Evolutionary conservation across 2,113 vertebrate genomes (phyloP).

Genomic region (Athene noctua): DNA sequence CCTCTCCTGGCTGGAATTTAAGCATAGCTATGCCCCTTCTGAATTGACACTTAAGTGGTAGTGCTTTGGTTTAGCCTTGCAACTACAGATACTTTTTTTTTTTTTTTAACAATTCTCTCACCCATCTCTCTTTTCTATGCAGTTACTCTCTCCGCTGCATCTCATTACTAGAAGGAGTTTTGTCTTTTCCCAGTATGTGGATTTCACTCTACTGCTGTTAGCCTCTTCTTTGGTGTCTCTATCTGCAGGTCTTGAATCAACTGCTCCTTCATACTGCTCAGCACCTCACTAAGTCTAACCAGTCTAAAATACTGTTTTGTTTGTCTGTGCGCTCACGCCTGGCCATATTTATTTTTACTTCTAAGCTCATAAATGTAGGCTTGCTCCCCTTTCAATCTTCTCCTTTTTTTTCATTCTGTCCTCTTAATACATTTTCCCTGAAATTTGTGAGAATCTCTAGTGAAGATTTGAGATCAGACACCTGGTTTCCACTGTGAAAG

Average conservation of each 20-base stretch:
- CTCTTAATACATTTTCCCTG: background rate
- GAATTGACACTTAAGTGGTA: background rate
- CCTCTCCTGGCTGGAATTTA: background rate
- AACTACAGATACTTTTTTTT: background rate
- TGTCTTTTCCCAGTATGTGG: background rate
- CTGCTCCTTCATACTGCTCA: background rate
- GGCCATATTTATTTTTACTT: background rate
- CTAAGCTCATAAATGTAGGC: background rate
- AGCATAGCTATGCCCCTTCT: background rate
- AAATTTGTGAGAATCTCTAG: background rate
- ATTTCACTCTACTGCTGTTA: background rate
- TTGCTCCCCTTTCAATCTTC: background rate
- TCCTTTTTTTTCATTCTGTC: background rate
- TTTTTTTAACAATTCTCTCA: background rate
- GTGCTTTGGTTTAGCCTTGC: background rate
- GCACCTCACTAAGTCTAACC: background rate
- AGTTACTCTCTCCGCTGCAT: background rate
- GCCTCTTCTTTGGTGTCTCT: background rate
- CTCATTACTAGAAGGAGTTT: background rate
- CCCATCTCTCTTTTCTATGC: background rate
- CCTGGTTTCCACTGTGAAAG: background rate
- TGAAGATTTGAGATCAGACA: background rate
- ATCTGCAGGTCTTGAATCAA: background rate
- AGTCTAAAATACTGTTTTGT: background rate
- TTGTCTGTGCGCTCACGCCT: background rate